phyloP scores from a whole-genome alignment of 2,888 invertebrate species.

The Aproaerema taeniolella region DNA sequence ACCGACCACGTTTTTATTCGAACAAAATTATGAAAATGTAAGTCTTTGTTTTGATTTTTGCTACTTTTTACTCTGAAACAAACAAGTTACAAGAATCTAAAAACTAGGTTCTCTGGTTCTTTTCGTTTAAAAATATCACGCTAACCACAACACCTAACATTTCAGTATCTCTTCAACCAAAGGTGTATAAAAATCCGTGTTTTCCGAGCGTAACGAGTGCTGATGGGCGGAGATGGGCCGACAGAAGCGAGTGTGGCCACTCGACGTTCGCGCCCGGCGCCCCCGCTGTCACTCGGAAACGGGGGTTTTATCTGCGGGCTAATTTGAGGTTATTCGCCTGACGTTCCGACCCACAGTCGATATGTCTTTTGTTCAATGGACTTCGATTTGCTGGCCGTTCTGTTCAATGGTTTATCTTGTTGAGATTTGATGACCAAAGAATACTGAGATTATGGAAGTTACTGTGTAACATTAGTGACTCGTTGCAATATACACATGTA shows the following conservation, averaged over 20 bases:
- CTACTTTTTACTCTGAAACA: no score
- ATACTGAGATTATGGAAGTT: no score
- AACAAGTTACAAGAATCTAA: no score
- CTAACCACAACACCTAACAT: no score
- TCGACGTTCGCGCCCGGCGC: conserved; percentile 40
- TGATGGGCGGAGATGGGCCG: conserved; percentile 27
- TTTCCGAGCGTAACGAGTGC: conserved; percentile 28
- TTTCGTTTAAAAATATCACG: no score
- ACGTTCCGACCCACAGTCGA: conserved; percentile 25
- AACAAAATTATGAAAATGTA: conserved; percentile 17
- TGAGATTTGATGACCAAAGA: no score
- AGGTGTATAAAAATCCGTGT: conserved; percentile 5
- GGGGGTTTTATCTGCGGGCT: conserved; percentile 51
- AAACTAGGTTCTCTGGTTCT: no score
- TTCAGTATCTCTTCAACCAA: no score
- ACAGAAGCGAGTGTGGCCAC: conserved; percentile 38
- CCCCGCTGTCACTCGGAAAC: conserved; percentile 46
- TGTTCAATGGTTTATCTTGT: no score
- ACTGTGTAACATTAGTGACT: no score
- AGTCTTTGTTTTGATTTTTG: no score
- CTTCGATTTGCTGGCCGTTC: conserved; percentile 1
- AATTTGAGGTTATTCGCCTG: conserved; percentile 52
- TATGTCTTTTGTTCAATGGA: conserved; percentile 28
- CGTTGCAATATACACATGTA: no score
- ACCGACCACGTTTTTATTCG: conserved; percentile 23